Percentiles rank a stretch among this genome's conserved stretches.
phyloP scores from a whole-genome alignment of 2,888 invertebrate species.

The Erebia palarica region DNA sequence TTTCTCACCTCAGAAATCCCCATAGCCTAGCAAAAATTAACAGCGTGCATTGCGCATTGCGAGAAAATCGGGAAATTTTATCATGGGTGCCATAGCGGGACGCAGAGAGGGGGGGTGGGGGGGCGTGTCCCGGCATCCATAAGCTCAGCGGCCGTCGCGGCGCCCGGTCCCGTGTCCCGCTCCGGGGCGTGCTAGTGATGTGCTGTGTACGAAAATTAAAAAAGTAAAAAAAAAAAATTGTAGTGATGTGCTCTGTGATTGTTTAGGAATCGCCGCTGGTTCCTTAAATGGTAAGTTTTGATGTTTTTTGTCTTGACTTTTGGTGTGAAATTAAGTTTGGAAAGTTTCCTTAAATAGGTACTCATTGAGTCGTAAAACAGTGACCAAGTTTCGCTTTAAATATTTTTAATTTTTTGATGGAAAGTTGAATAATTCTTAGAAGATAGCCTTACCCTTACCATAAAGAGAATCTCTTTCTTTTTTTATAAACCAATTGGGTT shows the following conservation, averaged over 20 bases:
- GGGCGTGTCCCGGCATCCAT: slow-evolving; percentile 50
- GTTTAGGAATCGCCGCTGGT: slow-evolving; percentile 44
- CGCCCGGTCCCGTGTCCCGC: slow-evolving; percentile 51
- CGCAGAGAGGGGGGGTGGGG: slow-evolving; percentile 38
- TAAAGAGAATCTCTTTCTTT: not conserved
- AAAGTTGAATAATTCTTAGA: too few species aligned
- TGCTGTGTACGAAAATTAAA: slow-evolving; percentile 43
- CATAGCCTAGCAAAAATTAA: not conserved
- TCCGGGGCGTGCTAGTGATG: slow-evolving; percentile 39
- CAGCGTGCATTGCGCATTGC: slow-evolving; percentile 73
- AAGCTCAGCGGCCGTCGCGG: slow-evolving; percentile 56
- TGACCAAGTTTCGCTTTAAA: too few species aligned
- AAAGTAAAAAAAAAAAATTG: slow-evolving; percentile 26
- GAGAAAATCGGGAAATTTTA: slow-evolving; percentile 61
- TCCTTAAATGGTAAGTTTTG: slow-evolving; percentile 51
- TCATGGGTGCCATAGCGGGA: slow-evolving; percentile 59
- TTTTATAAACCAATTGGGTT: too few species aligned
- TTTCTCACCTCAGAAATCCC: slow-evolving; percentile 17
- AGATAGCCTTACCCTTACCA: too few species aligned
- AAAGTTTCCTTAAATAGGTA: not conserved
- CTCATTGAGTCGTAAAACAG: too few species aligned
- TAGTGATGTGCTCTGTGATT: slow-evolving; percentile 44
- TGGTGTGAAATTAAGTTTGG: not conserved
- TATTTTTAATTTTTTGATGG: too few species aligned
- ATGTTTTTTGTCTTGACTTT: slow-evolving; percentile 20